Base-by-base conservation (phyloP, 2,797 vertebrate species). In the Semotilus atromaculatus region DNA sequence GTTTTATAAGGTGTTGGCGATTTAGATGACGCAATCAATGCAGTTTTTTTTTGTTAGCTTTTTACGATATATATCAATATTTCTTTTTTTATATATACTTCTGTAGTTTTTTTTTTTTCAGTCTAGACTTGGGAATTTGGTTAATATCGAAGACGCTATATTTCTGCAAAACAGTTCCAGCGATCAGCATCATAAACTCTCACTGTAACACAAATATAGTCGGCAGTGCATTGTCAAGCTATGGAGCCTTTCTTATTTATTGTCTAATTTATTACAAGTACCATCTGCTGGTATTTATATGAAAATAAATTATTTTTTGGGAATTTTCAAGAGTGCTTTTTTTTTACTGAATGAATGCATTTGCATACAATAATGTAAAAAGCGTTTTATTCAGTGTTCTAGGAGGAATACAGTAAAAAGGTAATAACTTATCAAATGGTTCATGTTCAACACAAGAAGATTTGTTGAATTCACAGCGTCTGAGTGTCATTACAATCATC, bases 221-320 rank as follows among this genome's bases (percentile, higher is more conserved):
- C 60, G 58, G 74, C 74, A 45, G n/a, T 4, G n/a, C 14, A 43
- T 43, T 11, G 16, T 60, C 36, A 45, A 68, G 72, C 72, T 82
- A 72, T 26, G 16, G 16, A 78, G 82, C 76, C 77, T 80, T 43
- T 60, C n/a, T 80, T 80, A 82, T 79, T 86, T 80, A 88, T 79
- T 60, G 48, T 55, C 7, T 72, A 60, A 86, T 86, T 84, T 85
- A 88, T 84, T 82, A 74, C n/a, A 66, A 26, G 62, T 53, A 19
- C 26, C 45, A 58, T 36, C 43, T 64, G 36, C 81, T 67, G 34
- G 55, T 86, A 85, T 88, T 88, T 86, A 85, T 88, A 82, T 75
- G 36, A 55, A 79, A 88, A 88, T 88, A 86, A 88, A 86, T 38
- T 86, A 88, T 80, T 77, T 88, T 86, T 76, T 18, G 14, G 40